These are phyloP conservation scores for Agrilus mali DNA, from an alignment of 2,888 invertebrate species.

Conservation along the genomic window DNA sequence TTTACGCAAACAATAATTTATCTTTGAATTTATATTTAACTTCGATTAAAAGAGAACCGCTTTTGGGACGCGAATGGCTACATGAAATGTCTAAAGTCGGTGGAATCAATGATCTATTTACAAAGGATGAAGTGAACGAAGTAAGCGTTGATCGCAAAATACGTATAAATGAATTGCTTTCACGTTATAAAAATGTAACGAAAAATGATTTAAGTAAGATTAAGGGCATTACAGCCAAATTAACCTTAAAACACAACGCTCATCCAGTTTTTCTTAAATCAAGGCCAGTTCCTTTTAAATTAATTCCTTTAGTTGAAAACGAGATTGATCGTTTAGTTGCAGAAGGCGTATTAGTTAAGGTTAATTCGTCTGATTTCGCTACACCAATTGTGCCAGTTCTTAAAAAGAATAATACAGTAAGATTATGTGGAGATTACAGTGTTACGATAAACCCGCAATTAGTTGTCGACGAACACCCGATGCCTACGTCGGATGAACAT, in stretches of 20 bases:
- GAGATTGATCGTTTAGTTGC: slow-evolving; percentile 4
- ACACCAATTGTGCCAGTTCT: slow-evolving; percentile 1
- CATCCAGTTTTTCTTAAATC: slow-evolving; percentile 3
- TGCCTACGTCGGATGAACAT: slow-evolving; percentile 2
- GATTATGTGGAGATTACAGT: slow-evolving; percentile 2
- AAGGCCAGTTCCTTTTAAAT: slow-evolving; percentile 4
- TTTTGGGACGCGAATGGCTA: slow-evolving; percentile 1
- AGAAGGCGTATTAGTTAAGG: slow-evolving; percentile 5
- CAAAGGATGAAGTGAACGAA: background rate
- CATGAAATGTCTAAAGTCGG: background rate
- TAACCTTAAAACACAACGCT: slow-evolving; percentile 1
- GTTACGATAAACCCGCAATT: background rate
- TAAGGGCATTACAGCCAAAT: background rate
- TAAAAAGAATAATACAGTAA: background rate
- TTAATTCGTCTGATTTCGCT: slow-evolving; percentile 5
- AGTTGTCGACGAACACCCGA: slow-evolving; percentile 1
- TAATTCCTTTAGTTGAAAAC: slow-evolving; percentile 4
- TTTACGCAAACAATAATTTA: background rate
- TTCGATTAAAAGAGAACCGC: background rate
- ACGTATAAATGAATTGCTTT: background rate
- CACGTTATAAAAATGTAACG: background rate
- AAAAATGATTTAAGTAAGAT: background rate
- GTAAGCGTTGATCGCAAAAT: background rate
- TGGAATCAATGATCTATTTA: no score
- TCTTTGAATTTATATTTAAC: slow-evolving; percentile 1